These are phyloP conservation scores for Mantis religiosa DNA, from an alignment of 2,888 invertebrate genomes.

Conservation along the genomic window DNA sequence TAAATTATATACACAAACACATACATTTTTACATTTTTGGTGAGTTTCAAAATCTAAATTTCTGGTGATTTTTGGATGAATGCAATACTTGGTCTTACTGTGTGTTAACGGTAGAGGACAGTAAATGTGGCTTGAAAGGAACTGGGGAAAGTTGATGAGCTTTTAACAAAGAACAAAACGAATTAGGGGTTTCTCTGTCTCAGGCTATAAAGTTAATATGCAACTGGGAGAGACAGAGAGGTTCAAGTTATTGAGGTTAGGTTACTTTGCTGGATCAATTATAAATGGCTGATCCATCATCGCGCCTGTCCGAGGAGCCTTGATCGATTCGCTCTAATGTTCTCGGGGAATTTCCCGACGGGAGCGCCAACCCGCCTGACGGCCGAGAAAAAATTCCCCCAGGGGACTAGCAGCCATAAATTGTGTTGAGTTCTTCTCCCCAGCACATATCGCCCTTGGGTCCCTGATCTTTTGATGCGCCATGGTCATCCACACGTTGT, in stretches of 20 bases:
- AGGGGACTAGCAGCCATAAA: not conserved
- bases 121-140: too few species aligned
- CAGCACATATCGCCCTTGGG: not conserved
- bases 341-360: not conserved
- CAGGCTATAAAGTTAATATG: not conserved
- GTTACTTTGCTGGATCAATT: constrained; percentile 3
- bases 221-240: not conserved
- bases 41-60: too few species aligned
- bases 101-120: too few species aligned
- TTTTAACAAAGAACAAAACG: too few species aligned
- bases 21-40: too few species aligned
- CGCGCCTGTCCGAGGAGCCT: constrained; percentile 1
- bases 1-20: too few species aligned
- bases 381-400: constrained; percentile 2
- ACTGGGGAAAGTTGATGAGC: too few species aligned
- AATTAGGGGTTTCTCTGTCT: too few species aligned
- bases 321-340: constrained; percentile 10
- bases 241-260: not conserved
- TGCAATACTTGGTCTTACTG: too few species aligned
- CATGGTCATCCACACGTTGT: not conserved
- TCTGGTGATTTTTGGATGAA: too few species aligned
- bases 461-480: not conserved
- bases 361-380: not conserved
- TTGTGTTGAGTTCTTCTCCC: not conserved
- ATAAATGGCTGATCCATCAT: constrained; percentile 14